These are phyloP conservation scores for Drosophila leontia DNA, from an alignment of 1,140 invertebrate genomes.

Conservation along the genomic window DNA sequence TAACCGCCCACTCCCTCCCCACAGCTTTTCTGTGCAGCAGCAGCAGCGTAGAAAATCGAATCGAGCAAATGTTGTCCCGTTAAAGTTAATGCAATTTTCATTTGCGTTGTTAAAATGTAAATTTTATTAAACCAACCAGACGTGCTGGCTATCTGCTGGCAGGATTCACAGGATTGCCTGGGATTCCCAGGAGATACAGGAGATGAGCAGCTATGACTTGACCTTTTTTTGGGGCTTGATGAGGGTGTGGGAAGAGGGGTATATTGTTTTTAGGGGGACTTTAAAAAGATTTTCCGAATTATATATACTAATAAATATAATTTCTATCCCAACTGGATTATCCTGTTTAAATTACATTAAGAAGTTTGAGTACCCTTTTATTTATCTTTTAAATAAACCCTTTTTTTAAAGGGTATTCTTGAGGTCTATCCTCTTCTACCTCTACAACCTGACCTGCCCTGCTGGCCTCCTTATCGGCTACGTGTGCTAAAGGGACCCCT, in stretches of 20 bases:
- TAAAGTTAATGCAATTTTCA: conserved; percentile 73
- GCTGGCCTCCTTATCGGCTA: conserved; percentile 40
- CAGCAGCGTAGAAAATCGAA: conserved; percentile 42
- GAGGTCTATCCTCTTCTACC: not conserved
- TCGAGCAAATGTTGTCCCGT: conserved; percentile 50
- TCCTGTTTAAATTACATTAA: not conserved
- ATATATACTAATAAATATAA: no score
- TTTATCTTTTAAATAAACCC: accelerated
- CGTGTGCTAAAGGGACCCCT: conserved; percentile 20
- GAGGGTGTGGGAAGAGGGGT: not conserved
- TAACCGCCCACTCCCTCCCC: not conserved
- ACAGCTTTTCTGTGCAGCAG: conserved; percentile 8
- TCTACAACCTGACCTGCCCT: not conserved
- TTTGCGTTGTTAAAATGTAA: conserved; percentile 73
- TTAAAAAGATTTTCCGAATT: not conserved
- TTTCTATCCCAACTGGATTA: not conserved
- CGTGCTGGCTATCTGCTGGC: conserved; percentile 49
- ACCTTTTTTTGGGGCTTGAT: conserved; percentile 20
- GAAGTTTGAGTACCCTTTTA: no score
- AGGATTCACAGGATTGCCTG: conserved; percentile 1
- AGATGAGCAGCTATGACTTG: conserved; percentile 20
- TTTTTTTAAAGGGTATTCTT: not conserved
- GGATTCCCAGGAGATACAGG: conserved; percentile 1
- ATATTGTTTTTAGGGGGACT: not conserved
- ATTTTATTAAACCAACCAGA: conserved; percentile 73